Percentiles rank a stretch among this genome's conserved stretches.
Evolutionary conservation across 2,113 vertebrate genomes (phyloP).

Genomic region (Furnarius figulus): DNA sequence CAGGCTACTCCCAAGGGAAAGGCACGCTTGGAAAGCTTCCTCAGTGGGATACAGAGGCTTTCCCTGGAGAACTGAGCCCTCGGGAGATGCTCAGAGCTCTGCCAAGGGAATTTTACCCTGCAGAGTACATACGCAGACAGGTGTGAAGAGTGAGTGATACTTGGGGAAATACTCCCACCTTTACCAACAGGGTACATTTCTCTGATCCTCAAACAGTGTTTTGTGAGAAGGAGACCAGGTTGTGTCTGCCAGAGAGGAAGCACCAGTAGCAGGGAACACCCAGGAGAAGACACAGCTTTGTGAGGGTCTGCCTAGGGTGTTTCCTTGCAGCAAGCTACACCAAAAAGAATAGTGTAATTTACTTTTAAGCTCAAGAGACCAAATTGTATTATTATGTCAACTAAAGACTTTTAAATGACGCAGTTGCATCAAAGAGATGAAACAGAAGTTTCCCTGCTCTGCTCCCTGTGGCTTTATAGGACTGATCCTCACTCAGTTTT

Average conservation of each 20-base stretch:
- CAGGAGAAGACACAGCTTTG: neutral
- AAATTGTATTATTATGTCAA: neutral
- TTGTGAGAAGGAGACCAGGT: neutral
- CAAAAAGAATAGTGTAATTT: neutral
- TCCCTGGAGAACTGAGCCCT: neutral
- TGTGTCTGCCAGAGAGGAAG: neutral
- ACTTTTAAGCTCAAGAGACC: neutral
- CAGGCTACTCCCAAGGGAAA: neutral
- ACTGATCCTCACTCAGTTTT: neutral
- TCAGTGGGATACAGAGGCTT: neutral
- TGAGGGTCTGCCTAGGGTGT: neutral
- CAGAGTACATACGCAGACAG: rapidly evolving
- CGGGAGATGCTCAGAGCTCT: neutral
- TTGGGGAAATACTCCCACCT: neutral
- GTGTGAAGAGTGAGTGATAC: neutral
- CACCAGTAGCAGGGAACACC: neutral
- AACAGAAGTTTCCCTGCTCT: neutral
- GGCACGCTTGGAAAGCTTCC: neutral
- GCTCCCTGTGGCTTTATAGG: neutral
- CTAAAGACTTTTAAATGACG: neutral
- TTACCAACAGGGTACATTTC: neutral
- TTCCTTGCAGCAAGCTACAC: neutral
- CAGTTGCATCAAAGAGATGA: neutral
- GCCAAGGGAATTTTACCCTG: neutral
- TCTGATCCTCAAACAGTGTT: neutral